Conservation (phyloP, 53 echinoderm and acorn worm genomes). For the Hippasteria phrygiana region DNA sequence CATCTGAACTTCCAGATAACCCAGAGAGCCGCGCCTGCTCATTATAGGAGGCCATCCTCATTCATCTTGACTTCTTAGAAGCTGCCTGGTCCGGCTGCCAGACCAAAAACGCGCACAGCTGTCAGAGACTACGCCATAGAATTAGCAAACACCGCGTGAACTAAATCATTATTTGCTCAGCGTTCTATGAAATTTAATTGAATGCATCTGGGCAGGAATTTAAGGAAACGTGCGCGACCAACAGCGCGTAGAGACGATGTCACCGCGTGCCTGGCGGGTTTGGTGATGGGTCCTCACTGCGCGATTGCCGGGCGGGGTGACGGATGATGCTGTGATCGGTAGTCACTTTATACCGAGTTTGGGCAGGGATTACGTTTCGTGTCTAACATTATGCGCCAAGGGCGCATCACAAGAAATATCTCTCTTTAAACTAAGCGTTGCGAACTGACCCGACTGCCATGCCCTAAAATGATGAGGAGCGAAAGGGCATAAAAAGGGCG, state of each 20-base stretch:
- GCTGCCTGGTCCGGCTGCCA: no score
- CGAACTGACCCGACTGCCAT: no score
- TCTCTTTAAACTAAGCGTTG: no score
- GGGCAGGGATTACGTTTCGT: background rate
- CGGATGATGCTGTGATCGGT: no score
- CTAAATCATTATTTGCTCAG: conserved; percentile 52
- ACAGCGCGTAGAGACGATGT: background rate
- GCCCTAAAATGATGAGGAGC: no score
- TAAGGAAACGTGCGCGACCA: conserved; percentile 4
- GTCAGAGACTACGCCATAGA: conserved; percentile 16
- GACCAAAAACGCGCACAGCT: conserved; percentile 16
- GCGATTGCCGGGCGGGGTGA: background rate
- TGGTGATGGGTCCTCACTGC: background rate
- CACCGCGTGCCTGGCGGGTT: background rate
- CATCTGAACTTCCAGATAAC: background rate
- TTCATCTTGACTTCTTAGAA: background rate
- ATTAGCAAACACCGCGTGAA: conserved; percentile 56
- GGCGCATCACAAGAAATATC: no score
- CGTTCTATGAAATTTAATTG: conserved; percentile 32
- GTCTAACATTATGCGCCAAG: no score
- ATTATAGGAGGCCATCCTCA: background rate
- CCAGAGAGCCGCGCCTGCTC: background rate
- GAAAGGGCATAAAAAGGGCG: no score
- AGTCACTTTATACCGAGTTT: background rate
- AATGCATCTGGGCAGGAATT: conserved; percentile 32